phyloP scores from a whole-genome alignment of 2,888 invertebrate species.

The Drosophila ochracea region DNA sequence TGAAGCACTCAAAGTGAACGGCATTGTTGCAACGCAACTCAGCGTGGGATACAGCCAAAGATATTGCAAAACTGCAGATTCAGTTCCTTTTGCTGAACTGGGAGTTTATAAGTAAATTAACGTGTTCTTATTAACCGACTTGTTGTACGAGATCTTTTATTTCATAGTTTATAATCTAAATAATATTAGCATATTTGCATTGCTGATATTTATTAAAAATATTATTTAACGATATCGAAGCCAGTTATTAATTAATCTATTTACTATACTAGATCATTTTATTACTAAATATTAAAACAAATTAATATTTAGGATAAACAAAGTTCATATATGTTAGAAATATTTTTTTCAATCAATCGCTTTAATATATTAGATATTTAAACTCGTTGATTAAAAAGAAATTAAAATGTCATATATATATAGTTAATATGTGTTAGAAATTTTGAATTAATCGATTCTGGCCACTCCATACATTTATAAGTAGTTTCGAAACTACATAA shows the following conservation, averaged over 20 bases:
- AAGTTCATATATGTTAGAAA: background rate
- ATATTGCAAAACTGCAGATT: slow-evolving; percentile 4
- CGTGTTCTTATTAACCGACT: background rate
- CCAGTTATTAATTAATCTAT: background rate
- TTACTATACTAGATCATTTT: background rate
- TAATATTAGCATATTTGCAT: background rate
- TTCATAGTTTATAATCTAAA: background rate
- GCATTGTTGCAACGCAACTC: slow-evolving; percentile 43
- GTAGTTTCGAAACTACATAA: too few relatives aligned
- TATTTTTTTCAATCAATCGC: background rate
- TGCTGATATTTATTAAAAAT: background rate
- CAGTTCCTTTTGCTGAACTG: background rate
- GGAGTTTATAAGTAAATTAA: background rate
- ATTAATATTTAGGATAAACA: background rate
- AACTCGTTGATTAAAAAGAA: fast-evolving
- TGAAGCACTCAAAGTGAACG: slow-evolving; percentile 54
- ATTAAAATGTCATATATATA: background rate
- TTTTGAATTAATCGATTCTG: too few relatives aligned
- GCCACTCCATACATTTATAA: too few relatives aligned
- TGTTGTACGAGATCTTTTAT: background rate
- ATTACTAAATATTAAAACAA: background rate
- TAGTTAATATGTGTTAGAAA: background rate
- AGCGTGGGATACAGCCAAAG: slow-evolving; percentile 61
- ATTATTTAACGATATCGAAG: background rate
- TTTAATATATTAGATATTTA: background rate